phyloP scores from a whole-genome alignment of 2,797 vertebrate genomes.

The Botia almorhae region DNA sequence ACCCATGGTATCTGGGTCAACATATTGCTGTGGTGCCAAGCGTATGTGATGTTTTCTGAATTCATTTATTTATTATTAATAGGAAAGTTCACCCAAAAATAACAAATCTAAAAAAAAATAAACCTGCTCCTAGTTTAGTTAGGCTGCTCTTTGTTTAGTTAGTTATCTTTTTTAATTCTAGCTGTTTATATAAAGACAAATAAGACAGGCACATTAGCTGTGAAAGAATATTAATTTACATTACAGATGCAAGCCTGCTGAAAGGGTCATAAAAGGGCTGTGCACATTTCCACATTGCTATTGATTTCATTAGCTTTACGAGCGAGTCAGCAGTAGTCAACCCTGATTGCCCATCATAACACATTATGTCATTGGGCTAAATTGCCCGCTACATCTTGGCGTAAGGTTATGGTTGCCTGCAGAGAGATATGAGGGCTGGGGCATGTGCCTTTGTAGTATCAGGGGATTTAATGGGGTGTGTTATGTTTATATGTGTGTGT shows the following conservation, averaged over 20 bases:
- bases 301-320: constrained; percentile 66
- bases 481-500: background rate
- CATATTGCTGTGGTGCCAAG: constrained; percentile 16
- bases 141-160: background rate
- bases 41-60: background rate
- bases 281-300: constrained; percentile 58
- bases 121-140: background rate
- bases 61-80: constrained; percentile 19
- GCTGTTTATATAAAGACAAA: background rate
- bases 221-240: background rate
- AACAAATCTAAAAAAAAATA: background rate
- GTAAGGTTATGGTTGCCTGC: constrained; percentile 45
- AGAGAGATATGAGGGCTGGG: constrained; percentile 28
- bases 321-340: constrained; percentile 59
- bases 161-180: too few species aligned
- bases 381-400: constrained; percentile 37
- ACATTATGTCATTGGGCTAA: constrained; percentile 62
- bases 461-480: background rate
- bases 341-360: constrained; percentile 62
- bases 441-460: constrained; percentile 13
- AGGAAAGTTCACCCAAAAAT: background rate
- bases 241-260: constrained; percentile 20
- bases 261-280: constrained; percentile 1
- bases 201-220: background rate
- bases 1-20: constrained; percentile 14